Conservation (phyloP, 1,140 invertebrate species). For the Acromyrmex charruanus region DNA sequence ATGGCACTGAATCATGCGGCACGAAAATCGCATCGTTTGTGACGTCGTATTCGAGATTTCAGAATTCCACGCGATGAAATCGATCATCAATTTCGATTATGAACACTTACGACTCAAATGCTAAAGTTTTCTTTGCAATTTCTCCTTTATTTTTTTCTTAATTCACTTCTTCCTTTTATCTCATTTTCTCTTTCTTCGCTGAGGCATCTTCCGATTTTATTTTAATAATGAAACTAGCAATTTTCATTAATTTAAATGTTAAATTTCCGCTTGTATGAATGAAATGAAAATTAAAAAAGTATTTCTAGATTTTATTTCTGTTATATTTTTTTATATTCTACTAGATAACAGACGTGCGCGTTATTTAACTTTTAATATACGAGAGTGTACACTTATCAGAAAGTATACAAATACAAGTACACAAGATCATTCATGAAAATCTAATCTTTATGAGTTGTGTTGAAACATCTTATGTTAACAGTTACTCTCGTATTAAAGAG, state of each 20-base stretch:
- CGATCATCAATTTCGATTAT: conserved; percentile 27
- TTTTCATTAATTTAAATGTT: conserved; percentile 31
- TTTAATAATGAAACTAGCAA: conserved; percentile 9
- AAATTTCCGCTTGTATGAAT: not conserved
- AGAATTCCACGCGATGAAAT: conserved; percentile 6
- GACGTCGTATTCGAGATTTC: conserved; percentile 3
- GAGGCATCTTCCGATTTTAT: not conserved
- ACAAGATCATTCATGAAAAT: too few relatives aligned
- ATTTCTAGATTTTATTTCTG: conserved; percentile 13
- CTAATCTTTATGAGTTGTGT: too few relatives aligned
- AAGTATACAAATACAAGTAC: too few relatives aligned
- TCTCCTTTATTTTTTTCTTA: not conserved
- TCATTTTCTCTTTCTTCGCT: not conserved
- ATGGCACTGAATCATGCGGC: not conserved
- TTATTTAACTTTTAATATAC: too few relatives aligned
- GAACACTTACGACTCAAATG: not conserved
- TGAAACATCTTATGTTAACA: too few relatives aligned
- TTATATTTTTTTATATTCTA: not conserved
- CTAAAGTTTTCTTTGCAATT: not conserved
- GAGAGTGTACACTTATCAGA: too few relatives aligned
- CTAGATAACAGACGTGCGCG: too few relatives aligned
- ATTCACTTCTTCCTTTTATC: not conserved
- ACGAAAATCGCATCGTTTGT: conserved; percentile 30
- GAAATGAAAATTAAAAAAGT: not conserved
- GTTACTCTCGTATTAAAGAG: too few relatives aligned